phyloP scores from a whole-genome alignment of 2,888 invertebrate species.

The Copidosoma aretas region DNA sequence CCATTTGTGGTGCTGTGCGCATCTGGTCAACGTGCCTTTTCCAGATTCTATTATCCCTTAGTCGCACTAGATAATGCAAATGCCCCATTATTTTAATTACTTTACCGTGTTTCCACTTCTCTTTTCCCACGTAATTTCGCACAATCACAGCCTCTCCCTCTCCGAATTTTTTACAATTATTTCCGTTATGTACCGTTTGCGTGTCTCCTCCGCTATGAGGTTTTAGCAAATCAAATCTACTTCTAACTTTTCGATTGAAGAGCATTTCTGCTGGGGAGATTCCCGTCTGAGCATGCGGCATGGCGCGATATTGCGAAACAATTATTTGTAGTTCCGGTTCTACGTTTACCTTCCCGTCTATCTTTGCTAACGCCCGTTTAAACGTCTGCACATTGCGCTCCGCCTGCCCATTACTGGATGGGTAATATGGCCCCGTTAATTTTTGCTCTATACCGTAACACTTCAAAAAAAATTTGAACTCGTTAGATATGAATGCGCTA shows the following conservation, averaged over 20 bases:
- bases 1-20: too few relatives aligned
- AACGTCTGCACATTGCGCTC: slow-evolving; percentile 29
- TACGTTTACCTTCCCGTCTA: not conserved
- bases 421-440: slow-evolving; percentile 29
- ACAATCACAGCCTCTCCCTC: too few relatives aligned
- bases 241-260: not conserved
- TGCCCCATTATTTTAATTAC: too few relatives aligned
- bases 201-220: not conserved
- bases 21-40: too few relatives aligned
- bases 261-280: not conserved
- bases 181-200: too few relatives aligned
- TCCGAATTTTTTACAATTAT: too few relatives aligned
- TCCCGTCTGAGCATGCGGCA: not conserved
- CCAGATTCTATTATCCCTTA: too few relatives aligned
- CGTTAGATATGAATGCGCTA: slow-evolving; percentile 31
- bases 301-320: not conserved
- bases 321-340: not conserved
- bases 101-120: too few relatives aligned
- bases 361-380: slow-evolving; percentile 18
- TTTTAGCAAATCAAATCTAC: not conserved
- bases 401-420: slow-evolving; percentile 31
- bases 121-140: too few relatives aligned
- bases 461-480: not conserved
- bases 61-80: too few relatives aligned
- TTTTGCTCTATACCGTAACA: slow-evolving; percentile 21